Conservation (phyloP, 1,140 invertebrate genomes). For the Magallana gigas region DNA sequence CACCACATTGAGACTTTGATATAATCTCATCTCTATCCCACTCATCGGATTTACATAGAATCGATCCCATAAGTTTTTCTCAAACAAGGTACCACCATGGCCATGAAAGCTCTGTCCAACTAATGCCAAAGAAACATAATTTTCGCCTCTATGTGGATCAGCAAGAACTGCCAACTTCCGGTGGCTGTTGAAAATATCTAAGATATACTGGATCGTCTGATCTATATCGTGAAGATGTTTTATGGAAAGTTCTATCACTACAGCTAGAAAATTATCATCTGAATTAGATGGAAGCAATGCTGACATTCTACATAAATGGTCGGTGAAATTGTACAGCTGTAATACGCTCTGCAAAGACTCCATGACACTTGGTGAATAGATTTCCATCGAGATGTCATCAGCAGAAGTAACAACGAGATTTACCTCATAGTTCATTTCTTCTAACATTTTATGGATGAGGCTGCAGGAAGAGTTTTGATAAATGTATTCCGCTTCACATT, state of each 20-base stretch:
- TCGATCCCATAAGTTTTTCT: background rate
- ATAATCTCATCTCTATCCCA: background rate
- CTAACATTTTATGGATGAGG: background rate
- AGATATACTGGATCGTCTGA: background rate
- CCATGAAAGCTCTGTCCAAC: constrained; percentile 13
- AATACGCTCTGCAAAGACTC: background rate
- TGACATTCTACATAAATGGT: background rate
- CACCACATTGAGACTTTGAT: background rate
- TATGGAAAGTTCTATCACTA: background rate
- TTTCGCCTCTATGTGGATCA: background rate
- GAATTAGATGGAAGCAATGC: background rate
- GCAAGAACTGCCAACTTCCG: background rate
- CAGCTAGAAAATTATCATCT: background rate
- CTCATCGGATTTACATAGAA: background rate
- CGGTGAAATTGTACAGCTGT: background rate
- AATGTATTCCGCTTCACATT: background rate
- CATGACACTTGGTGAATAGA: background rate
- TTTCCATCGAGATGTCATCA: background rate
- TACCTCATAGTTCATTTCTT: background rate
- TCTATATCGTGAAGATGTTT: background rate
- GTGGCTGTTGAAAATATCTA: background rate
- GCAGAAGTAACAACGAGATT: background rate
- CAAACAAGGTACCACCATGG: background rate
- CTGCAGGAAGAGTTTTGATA: background rate
- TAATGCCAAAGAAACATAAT: background rate